Evolutionary conservation across 2,797 vertebrate species (phyloP).

Genomic region (Pogoniulus pusillus): DNA sequence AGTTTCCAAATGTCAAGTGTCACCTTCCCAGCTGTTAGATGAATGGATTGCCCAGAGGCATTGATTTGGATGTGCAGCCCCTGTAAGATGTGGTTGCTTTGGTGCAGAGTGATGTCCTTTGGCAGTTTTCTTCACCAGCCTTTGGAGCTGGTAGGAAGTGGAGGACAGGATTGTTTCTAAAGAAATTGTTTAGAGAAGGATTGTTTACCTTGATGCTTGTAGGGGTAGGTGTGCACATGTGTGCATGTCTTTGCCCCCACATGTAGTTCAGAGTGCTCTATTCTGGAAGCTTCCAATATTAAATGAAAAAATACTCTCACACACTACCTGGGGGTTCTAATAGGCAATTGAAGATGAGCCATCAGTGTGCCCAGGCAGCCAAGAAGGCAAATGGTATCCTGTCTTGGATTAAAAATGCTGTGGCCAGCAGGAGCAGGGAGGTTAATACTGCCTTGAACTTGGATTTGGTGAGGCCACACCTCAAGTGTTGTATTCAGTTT

Average conservation of each 20-base stretch:
- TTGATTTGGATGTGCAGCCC: constrained; percentile 77
- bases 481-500: too few species aligned
- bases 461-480: too few species aligned
- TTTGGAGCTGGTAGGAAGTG: constrained; percentile 45
- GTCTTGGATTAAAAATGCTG: too few species aligned
- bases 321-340: too few species aligned
- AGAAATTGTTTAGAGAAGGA: constrained; percentile 17
- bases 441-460: too few species aligned
- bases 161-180: constrained; percentile 30
- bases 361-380: too few species aligned
- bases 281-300: constrained; percentile 24
- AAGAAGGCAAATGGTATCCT: too few species aligned
- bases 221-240: background rate
- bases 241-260: rapidly evolving
- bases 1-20: constrained; percentile 82
- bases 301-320: constrained; percentile 6
- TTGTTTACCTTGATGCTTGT: background rate
- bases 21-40: constrained; percentile 84
- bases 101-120: constrained; percentile 69
- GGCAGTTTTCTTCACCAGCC: constrained; percentile 65
- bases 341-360: too few species aligned
- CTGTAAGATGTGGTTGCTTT: constrained; percentile 73
- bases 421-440: too few species aligned
- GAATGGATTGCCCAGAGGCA: constrained; percentile 79
- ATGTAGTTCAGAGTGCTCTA: background rate